A percentile compares a stretch with the other conserved stretches of the same genome.
These are phyloP conservation scores for Zoroaster sp. DNA, from an alignment of 53 echinoderm and acorn worm species.

Conservation along the genomic window DNA sequence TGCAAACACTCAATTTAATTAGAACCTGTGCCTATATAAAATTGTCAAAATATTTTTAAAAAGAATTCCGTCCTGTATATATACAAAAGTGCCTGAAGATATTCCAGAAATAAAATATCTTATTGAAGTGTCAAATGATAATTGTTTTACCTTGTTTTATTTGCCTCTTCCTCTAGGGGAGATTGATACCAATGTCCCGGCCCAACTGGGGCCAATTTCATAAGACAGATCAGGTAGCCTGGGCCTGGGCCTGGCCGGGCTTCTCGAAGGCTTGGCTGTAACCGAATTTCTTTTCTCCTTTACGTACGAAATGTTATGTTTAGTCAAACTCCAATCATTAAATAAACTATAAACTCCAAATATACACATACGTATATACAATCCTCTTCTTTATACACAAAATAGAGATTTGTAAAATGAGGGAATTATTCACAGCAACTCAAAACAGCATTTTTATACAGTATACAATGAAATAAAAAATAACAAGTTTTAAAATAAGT, in stretches of 20 bases:
- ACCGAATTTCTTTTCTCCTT: no score
- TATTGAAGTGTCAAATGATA: constrained; percentile 40
- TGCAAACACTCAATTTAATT: no score
- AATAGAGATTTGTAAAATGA: not conserved
- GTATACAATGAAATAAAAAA: not conserved
- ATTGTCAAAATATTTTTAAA: constrained; percentile 6
- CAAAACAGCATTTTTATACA: not conserved
- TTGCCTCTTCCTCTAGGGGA: no score
- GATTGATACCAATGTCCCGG: no score
- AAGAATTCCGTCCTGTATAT: constrained; percentile 5
- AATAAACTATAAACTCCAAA: not conserved
- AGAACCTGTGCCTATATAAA: not conserved
- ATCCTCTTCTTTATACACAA: not conserved
- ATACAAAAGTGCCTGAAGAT: constrained; percentile 19
- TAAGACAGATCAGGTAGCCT: not conserved
- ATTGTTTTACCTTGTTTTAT: no score
- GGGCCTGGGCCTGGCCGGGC: no score
- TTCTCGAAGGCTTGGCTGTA: no score
- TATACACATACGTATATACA: not conserved
- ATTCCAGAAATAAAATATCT: not conserved
- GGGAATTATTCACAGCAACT: not conserved
- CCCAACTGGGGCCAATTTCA: not conserved
- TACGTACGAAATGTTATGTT: no score
- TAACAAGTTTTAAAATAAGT: not conserved
- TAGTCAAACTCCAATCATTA: not conserved